Evolutionary conservation across 2,113 vertebrate species (phyloP).

Genomic region (Theristicus caerulescens): DNA sequence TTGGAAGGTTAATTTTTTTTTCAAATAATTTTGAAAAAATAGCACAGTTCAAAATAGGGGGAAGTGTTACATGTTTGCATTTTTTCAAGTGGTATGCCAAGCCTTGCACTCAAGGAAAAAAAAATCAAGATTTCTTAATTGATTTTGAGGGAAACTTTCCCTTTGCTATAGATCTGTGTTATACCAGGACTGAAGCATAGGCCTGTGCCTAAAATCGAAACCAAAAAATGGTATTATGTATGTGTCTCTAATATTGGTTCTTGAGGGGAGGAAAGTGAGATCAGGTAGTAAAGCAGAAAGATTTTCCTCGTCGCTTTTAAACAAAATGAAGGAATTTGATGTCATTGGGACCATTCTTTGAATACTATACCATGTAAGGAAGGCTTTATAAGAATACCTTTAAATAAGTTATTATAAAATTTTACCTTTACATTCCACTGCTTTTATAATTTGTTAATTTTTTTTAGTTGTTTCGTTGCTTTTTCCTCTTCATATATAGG

Average conservation of each 20-base stretch:
- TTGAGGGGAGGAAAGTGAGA: neutral
- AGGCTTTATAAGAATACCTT: conserved; percentile 49
- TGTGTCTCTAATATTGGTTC: neutral
- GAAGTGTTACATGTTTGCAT: neutral
- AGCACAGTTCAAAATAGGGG: neutral
- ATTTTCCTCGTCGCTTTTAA: conserved; percentile 3
- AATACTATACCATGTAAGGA: conserved; percentile 32
- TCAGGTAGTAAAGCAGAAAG: neutral
- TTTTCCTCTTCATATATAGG: neutral
- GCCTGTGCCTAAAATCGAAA: neutral
- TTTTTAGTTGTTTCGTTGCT: conserved; percentile 10
- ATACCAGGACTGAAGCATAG: neutral
- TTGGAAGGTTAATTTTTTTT: neutral
- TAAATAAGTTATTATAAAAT: conserved; percentile 62
- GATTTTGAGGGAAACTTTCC: neutral
- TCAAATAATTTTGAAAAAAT: neutral
- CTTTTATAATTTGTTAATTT: conserved; percentile 3
- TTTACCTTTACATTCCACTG: conserved; percentile 53
- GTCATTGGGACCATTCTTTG: conserved; percentile 33
- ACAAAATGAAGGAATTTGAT: conserved; percentile 66
- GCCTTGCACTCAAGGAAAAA: conserved; percentile 14
- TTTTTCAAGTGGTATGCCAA: neutral
- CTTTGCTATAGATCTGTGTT: neutral
- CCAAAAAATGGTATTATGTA: neutral
- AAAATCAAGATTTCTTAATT: neutral